Evolutionary conservation across 2,113 vertebrate genomes (phyloP), one percentile per base, ranked within the genome.

Genomic region (Chaenogobius annularis): DNA sequence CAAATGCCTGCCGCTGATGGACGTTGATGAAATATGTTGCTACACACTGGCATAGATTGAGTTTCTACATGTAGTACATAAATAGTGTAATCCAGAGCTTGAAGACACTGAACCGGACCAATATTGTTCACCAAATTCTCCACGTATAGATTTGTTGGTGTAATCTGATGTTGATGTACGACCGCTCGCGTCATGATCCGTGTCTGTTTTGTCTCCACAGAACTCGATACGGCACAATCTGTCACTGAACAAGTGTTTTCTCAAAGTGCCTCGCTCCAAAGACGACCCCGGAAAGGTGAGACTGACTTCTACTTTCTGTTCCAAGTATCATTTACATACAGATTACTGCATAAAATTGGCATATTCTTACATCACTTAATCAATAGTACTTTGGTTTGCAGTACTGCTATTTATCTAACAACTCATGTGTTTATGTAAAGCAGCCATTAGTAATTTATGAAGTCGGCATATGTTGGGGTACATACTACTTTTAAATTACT

Each of bases 261-360:
- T 94, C 85, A 94, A 94, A 94, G 93, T 94, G 92, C 93, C 93
- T 93, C 93, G 93, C 88, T 94, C 93, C 85, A 94, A 94, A 93
- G 93, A 94, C 82, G 93, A 94, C 88, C 93, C 93, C 5, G 93
- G 93, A 91, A 94, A 94, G 93, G 93, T 94, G 86, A 92, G 92
- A 68, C 23, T 66, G 55, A 62, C 17, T 40, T 63, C 26, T 31
- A 31, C 26, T 31, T 20, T 61, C 13, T 61, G 35, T 63, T 63
- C 10, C 35, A 8, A 9, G 7, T n/a, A 19, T 40, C 37, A 40
- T 40, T 17, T 63, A 63, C 31, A 40, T 63, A 40, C 10, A 62
- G 17, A 15, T 37, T 17, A n/a, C 7, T 59, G 58, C 6, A 7
- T 31, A 40, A 7, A 50, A 15, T 19, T 17, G 47, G 9, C 10